These are phyloP conservation scores for Drosophila prolongata DNA, from an alignment of 2,888 invertebrate genomes.

Conservation along the genomic window DNA sequence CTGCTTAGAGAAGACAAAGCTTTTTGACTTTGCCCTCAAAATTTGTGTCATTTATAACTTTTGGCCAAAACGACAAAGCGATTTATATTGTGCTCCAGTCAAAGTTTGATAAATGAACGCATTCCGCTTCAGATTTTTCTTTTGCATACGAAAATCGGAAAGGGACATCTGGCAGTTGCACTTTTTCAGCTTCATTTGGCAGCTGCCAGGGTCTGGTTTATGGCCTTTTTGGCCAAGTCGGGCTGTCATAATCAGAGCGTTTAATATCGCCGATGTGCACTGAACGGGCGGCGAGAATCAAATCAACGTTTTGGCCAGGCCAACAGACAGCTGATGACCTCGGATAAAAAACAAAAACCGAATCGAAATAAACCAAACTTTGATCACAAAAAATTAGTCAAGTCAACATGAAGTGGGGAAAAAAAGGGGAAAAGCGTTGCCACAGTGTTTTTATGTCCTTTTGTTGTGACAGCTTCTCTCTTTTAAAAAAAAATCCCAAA, in stretches of 20 bases:
- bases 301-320: constrained; percentile 40
- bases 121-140: constrained; percentile 13
- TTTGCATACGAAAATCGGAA: constrained; percentile 53
- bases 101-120: constrained; percentile 66
- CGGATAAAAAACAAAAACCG: constrained; percentile 6
- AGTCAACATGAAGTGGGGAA: constrained; percentile 37
- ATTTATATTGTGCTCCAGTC: constrained; percentile 57
- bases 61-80: constrained; percentile 36
- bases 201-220: constrained; percentile 39
- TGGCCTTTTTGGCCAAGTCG: constrained; percentile 27
- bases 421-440: constrained; percentile 16
- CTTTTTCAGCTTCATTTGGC: constrained; percentile 71
- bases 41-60: constrained; percentile 65
- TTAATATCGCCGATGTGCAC: constrained; percentile 33
- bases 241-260: constrained; percentile 35
- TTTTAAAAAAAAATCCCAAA: constrained; percentile 20
- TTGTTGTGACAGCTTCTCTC: constrained; percentile 6
- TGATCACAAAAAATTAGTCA: constrained; percentile 45
- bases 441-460: constrained; percentile 41
- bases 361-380: constrained; percentile 30
- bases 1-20: neutral
- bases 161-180: constrained; percentile 52
- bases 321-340: constrained; percentile 48
- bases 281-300: constrained; percentile 40
- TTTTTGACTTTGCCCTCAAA: constrained; percentile 12